Percentiles rank a stretch among this genome's conserved stretches.
phyloP scores from a whole-genome alignment of 2,113 vertebrate genomes.

The Eidolon helvum region DNA sequence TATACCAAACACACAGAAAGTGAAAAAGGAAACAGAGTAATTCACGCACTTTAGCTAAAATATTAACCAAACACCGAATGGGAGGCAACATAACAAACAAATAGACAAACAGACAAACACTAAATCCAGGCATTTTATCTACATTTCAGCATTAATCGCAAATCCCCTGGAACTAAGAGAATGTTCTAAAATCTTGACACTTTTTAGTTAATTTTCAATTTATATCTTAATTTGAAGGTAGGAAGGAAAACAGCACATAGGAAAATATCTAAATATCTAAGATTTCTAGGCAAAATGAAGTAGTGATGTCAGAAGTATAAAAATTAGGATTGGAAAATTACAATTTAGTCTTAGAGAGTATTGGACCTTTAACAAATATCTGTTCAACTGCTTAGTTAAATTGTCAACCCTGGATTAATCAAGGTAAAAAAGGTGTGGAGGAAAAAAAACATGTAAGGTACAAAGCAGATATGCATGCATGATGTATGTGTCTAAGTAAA shows the following conservation, averaged over 20 bases:
- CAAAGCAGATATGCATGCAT: not conserved
- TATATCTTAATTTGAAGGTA: not conserved
- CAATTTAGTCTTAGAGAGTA: not conserved
- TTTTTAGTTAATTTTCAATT: not conserved
- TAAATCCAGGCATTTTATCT: not conserved
- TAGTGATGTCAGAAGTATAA: not conserved
- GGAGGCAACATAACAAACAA: not conserved
- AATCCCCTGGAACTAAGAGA: not conserved
- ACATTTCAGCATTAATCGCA: not conserved
- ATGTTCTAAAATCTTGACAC: not conserved
- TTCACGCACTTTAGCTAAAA: not conserved
- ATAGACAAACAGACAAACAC: not conserved
- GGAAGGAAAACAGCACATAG: not conserved
- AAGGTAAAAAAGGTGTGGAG: not conserved
- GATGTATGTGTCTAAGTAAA: not conserved
- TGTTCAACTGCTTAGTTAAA: not conserved
- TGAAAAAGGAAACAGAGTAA: not conserved
- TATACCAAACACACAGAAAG: not conserved
- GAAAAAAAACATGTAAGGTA: not conserved
- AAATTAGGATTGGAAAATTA: not conserved
- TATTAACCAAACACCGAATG: not conserved
- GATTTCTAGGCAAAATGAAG: not conserved
- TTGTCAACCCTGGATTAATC: not conserved
- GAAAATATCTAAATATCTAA: not conserved
- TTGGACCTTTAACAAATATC: not conserved